Evolutionary conservation across 2,113 vertebrate species (phyloP).

Genomic region (Corythoichthys intestinalis): DNA sequence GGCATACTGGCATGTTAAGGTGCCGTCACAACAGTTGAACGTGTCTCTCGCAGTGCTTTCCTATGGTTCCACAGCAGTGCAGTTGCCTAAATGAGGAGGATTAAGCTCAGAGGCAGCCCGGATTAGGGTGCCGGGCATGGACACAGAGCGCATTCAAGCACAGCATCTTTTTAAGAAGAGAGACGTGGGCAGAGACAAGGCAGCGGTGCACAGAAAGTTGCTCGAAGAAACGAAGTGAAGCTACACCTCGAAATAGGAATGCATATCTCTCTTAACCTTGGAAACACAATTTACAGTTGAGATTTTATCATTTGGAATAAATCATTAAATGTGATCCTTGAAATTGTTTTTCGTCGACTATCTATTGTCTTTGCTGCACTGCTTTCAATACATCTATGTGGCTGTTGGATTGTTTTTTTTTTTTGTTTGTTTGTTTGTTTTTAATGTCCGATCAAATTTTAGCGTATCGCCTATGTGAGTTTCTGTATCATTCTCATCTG

Average conservation of each 20-base stretch:
- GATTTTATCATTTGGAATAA: not conserved
- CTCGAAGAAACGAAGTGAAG: conserved; percentile 65
- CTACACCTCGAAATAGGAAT: not conserved
- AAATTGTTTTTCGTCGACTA: not conserved
- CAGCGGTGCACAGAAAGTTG: conserved; percentile 59
- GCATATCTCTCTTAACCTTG: not conserved
- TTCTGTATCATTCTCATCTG: not conserved
- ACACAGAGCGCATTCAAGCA: conserved; percentile 68
- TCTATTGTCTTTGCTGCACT: not conserved
- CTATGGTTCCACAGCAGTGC: conserved; percentile 55
- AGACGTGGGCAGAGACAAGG: conserved; percentile 48
- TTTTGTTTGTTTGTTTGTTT: not conserved
- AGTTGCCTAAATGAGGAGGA: conserved; percentile 71
- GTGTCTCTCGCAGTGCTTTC: conserved; percentile 50
- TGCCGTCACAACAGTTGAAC: conserved; percentile 57
- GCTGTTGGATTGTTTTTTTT: too few relatives aligned
- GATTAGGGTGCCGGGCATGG: conserved; percentile 64
- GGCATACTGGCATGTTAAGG: conserved; percentile 47
- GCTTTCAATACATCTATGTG: not conserved
- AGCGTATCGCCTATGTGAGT: not conserved
- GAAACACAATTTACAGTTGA: not conserved
- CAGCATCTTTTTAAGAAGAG: conserved; percentile 59
- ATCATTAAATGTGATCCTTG: not conserved
- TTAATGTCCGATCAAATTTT: not conserved
- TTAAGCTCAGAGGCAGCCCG: conserved; percentile 72